These are phyloP conservation scores for Lobophora halterata DNA, from an alignment of 2,888 invertebrate genomes.

Conservation along the genomic window DNA sequence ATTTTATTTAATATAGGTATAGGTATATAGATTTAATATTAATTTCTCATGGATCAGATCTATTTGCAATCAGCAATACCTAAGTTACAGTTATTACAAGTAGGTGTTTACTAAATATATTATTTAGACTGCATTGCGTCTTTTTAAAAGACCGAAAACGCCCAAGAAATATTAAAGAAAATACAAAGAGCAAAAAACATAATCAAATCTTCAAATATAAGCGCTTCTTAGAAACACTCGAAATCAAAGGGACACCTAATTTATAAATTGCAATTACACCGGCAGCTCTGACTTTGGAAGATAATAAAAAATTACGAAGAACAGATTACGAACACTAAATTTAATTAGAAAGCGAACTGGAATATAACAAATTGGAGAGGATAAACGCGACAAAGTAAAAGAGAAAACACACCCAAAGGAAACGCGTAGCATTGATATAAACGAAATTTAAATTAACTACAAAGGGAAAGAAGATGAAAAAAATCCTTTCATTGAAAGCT, in stretches of 20 bases:
- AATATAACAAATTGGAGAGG: slow-evolving; percentile 79
- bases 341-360: slow-evolving; percentile 78
- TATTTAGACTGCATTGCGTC: no score
- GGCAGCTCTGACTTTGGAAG: slow-evolving; percentile 54
- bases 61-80: no score
- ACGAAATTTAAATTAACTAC: slow-evolving; percentile 82
- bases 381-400: slow-evolving; percentile 81
- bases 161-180: slow-evolving; percentile 46
- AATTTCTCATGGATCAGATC: no score
- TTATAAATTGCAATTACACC: slow-evolving; percentile 76
- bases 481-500: slow-evolving; percentile 81
- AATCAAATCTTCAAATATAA: slow-evolving; percentile 59
- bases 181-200: slow-evolving; percentile 51
- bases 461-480: slow-evolving; percentile 80
- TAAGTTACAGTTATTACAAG: no score
- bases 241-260: slow-evolving; percentile 72
- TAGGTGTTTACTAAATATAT: no score
- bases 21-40: no score
- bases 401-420: slow-evolving; percentile 79
- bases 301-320: slow-evolving; percentile 57
- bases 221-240: slow-evolving; percentile 55
- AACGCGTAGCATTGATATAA: slow-evolving; percentile 80
- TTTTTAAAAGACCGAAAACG: slow-evolving; percentile 31
- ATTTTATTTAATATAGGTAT: no score
- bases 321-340: slow-evolving; percentile 79